Base-by-base conservation (phyloP, 2,888 invertebrate species). In the Myopa testacea region DNA sequence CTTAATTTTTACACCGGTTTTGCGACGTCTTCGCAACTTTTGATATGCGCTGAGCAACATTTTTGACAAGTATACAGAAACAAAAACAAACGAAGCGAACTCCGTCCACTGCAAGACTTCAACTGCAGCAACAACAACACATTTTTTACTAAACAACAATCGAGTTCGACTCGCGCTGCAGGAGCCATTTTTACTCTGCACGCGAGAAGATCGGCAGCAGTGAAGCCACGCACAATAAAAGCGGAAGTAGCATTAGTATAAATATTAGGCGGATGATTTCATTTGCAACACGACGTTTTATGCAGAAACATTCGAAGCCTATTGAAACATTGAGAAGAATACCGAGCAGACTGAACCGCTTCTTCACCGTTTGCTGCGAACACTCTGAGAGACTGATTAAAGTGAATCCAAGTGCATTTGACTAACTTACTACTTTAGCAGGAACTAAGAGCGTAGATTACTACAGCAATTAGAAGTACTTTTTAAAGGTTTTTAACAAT, bases 51-150 rank as follows among this genome's bases (percentile, higher is more conserved):
- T 55, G 10, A 16, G 55, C 14, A n/a, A 55, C 14, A n/a, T 55
- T 55, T 55, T 55, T n/a, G 55, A 55, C 55, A 16, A 10, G n/a
- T 55, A 55, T 16, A 55, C 10, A 37, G 34, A 34, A 65, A 65
- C 69, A 52, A 50, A 50, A 2, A 50, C 19, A 8, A 37, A 50
- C 60, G 75, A 72, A 40, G 73, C 34, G 62, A 65, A 60, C 77
- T 60, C 4, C 71, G 58, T 19, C 58, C 60, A 73, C 62, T 50
- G 7, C 72, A 77, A 72, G 52, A 76, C 5, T 26, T 12, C 38
- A 26, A 34, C 77, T 52, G 38, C 77, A 78, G 60, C 72, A 77
- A 62, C 72, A 63, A 58, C 76, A 71, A 4, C 62, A 40, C 68
- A 50, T 26, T 63, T 63, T 26, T 74, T 19, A 12, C 26, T 60